phyloP scores from a whole-genome alignment of 2,797 vertebrate genomes.

The Zalophus californianus region DNA sequence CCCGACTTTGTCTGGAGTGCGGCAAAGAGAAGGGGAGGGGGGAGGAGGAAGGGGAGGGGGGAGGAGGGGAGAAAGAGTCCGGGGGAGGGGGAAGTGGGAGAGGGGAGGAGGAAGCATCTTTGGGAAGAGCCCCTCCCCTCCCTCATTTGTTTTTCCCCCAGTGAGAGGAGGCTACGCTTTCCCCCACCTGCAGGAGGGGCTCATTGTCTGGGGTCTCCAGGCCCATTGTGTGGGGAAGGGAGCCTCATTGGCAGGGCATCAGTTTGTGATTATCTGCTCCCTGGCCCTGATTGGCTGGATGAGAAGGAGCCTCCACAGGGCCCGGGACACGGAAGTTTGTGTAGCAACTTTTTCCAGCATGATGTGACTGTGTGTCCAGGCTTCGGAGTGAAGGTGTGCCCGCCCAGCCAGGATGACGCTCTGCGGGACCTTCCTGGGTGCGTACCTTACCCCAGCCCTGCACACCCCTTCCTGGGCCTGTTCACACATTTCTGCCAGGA shows the following conservation, averaged over 20 bases:
- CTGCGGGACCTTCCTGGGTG: conserved; percentile 96
- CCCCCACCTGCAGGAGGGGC: conserved; percentile 57
- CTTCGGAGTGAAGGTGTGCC: conserved; percentile 79
- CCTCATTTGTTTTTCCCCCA: not conserved
- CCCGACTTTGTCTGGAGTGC: not conserved
- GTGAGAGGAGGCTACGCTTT: not conserved
- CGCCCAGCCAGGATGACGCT: conserved; percentile 93
- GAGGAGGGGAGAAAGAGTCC: too few species aligned
- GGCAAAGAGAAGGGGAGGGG: not conserved
- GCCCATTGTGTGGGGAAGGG: conserved; percentile 88
- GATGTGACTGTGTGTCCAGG: conserved; percentile 87
- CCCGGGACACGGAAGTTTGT: conserved; percentile 90
- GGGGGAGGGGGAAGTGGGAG: not conserved
- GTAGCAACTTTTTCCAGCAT: conserved; percentile 90
- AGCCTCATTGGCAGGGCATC: conserved; percentile 89
- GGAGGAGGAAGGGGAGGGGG: too few species aligned
- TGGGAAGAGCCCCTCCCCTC: not conserved
- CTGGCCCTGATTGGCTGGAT: conserved; percentile 89
- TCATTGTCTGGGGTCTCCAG: conserved; percentile 89
- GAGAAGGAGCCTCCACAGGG: conserved; percentile 62
- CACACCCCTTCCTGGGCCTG: not conserved
- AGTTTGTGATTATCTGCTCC: conserved; percentile 78
- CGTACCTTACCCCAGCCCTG: conserved; percentile 84
- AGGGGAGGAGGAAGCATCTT: not conserved
- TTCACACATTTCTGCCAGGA: not conserved